These are phyloP conservation scores for Chalcosyrphus nemorum DNA, from an alignment of 2,888 invertebrate species.

Conservation along the genomic window DNA sequence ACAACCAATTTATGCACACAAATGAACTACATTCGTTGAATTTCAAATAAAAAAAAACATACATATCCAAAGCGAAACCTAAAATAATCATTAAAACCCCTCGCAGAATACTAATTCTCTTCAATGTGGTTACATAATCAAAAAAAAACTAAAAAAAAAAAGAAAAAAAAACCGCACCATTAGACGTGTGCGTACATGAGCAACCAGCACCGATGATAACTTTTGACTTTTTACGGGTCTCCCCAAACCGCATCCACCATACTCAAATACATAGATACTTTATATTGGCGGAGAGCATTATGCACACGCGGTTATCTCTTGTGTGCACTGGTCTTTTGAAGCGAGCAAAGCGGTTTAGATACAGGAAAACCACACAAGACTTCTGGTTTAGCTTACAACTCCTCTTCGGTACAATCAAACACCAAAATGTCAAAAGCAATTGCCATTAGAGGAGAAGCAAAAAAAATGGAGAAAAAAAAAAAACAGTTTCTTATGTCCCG, in stretches of 20 bases:
- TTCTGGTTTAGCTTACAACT: not conserved
- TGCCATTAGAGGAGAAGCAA: slow-evolving; percentile 58
- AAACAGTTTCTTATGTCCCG: slow-evolving; percentile 13
- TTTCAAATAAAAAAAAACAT: slow-evolving; percentile 35
- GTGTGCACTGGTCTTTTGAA: slow-evolving; percentile 45
- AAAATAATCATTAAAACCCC: slow-evolving; percentile 56
- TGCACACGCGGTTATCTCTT: slow-evolving; percentile 59
- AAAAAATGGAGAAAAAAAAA: not conserved
- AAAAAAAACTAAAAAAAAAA: slow-evolving; percentile 27
- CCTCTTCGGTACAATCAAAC: slow-evolving; percentile 64
- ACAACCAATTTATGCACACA: slow-evolving; percentile 71
- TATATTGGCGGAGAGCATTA: slow-evolving; percentile 44
- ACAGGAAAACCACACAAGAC: slow-evolving; percentile 42
- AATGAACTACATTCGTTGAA: slow-evolving; percentile 67
- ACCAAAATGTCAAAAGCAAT: slow-evolving; percentile 69
- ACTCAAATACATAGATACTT: too few species aligned
- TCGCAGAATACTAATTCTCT: slow-evolving; percentile 53
- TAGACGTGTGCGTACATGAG: slow-evolving; percentile 62
- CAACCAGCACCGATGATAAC: slow-evolving; percentile 49
- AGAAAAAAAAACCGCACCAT: slow-evolving; percentile 47
- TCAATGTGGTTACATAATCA: slow-evolving; percentile 65
- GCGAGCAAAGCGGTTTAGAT: not conserved
- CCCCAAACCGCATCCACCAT: slow-evolving; percentile 53
- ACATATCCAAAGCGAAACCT: slow-evolving; percentile 42
- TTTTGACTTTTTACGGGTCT: slow-evolving; percentile 61